Base-by-base conservation (phyloP, 30 jellyfish, hydroid and myxozoan genomes). In the Pseudorhiza aurosa region DNA sequence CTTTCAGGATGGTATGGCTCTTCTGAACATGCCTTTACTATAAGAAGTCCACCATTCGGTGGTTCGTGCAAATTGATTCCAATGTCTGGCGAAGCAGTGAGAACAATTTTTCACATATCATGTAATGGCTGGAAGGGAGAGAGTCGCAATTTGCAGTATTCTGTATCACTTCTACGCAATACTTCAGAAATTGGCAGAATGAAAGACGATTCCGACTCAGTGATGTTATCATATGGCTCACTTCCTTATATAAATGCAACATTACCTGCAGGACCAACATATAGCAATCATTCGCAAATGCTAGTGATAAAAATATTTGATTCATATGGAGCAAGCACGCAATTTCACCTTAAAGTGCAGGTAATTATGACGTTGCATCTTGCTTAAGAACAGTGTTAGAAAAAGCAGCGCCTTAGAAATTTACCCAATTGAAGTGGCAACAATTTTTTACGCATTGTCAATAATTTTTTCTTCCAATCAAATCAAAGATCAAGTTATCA, bases 321-420 rank as follows among this genome's bases (percentile, higher is more conserved):
- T 55, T 72, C 85, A 29, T 72, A 46, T 53, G 85, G 85, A 1
- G 69, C 73, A 4, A 72, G 85, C 26, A 21, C 60, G 5, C 57
- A 26, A 18, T 26, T 46, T 26, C 49, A 53, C 18, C 35, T 72
- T n/a, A 33, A 57, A 24, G 73, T 72, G 3, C 50, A 72, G 73
- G 85, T 72, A 72, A 21, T 0, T 40, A 7, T 40, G 8, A 0
- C n/a, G n/a, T n/a, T n/a, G n/a, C n/a, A n/a, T n/a, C n/a, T n/a
- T n/a, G n/a, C n/a, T n/a, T n/a, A n/a, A n/a, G n/a, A n/a, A n/a
- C n/a, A n/a, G n/a, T n/a, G n/a, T n/a, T n/a, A n/a, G n/a, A n/a
- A n/a, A n/a, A n/a, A n/a, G n/a, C n/a, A n/a, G n/a, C n/a, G n/a
- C n/a, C n/a, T n/a, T n/a, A n/a, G n/a, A n/a, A n/a, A n/a, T n/a